Percentiles rank a stretch among this genome's conserved stretches.
phyloP scores from a whole-genome alignment of 2,113 vertebrate species.

The Carollia perspicillata region DNA sequence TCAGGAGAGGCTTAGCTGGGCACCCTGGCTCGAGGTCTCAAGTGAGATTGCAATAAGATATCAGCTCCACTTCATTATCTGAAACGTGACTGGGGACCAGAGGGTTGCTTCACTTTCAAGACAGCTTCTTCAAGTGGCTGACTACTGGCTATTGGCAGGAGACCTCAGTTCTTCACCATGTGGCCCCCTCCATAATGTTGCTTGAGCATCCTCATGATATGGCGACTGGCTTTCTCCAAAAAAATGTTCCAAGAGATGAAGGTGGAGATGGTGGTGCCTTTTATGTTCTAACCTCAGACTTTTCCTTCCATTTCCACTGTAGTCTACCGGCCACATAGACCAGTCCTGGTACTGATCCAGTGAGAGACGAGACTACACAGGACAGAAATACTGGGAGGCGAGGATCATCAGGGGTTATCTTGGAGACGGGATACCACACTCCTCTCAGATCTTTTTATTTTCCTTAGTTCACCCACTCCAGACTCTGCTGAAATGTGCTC shows the following conservation, averaged over 20 bases:
- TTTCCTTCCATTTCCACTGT: not conserved
- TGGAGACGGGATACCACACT: not conserved
- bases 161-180: not conserved
- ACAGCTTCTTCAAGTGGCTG: not conserved
- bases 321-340: not conserved
- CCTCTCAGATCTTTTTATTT: not conserved
- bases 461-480: not conserved
- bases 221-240: not conserved
- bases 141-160: not conserved
- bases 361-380: not conserved
- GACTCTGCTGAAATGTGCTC: not conserved
- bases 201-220: not conserved
- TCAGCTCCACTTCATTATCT: not conserved
- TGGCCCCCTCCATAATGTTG: not conserved
- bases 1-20: not conserved
- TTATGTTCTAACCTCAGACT: not conserved
- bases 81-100: not conserved
- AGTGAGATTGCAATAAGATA: not conserved
- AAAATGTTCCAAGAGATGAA: not conserved
- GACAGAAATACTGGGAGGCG: not conserved
- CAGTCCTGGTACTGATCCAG: too few species aligned
- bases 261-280: not conserved
- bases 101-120: not conserved
- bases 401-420: not conserved
- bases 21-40: not conserved